Conservation (phyloP, 2,888 invertebrate species). For the Doris montereyensis region DNA sequence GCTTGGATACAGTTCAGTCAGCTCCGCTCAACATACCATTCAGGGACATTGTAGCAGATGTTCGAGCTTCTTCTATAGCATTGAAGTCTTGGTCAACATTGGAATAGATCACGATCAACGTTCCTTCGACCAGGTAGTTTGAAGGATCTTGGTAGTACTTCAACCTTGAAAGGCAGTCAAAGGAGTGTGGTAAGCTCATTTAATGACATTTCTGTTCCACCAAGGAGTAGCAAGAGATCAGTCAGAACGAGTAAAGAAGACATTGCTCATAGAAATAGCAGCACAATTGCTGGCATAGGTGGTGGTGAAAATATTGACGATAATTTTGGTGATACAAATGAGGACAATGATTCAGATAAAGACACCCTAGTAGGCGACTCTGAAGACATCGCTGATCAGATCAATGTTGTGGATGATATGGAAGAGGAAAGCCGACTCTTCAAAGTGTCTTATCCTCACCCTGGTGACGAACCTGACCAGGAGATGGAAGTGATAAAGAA, state of each 20-base stretch:
- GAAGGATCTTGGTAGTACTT: no score
- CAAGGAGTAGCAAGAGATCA: no score
- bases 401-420: background rate
- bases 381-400: conserved; percentile 18
- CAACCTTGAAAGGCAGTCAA: no score
- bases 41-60: conserved; percentile 48
- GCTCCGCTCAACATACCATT: conserved; percentile 56
- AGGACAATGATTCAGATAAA: conserved; percentile 22
- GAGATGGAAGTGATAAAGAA: background rate
- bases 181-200: no score
- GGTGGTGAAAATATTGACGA: background rate
- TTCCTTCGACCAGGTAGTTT: no score
- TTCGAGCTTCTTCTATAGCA: conserved; percentile 60
- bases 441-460: background rate
- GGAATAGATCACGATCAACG: background rate
- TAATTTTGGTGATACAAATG: conserved; percentile 15
- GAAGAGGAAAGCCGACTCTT: background rate
- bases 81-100: conserved; percentile 61
- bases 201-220: no score
- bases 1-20: conserved; percentile 64
- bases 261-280: no score
- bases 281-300: background rate
- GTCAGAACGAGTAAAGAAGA: no score
- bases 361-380: conserved; percentile 38
- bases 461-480: background rate